Percentiles rank a stretch among this genome's conserved stretches.
Conservation (phyloP, 2,888 invertebrate species). For the Auanema sp. region DNA sequence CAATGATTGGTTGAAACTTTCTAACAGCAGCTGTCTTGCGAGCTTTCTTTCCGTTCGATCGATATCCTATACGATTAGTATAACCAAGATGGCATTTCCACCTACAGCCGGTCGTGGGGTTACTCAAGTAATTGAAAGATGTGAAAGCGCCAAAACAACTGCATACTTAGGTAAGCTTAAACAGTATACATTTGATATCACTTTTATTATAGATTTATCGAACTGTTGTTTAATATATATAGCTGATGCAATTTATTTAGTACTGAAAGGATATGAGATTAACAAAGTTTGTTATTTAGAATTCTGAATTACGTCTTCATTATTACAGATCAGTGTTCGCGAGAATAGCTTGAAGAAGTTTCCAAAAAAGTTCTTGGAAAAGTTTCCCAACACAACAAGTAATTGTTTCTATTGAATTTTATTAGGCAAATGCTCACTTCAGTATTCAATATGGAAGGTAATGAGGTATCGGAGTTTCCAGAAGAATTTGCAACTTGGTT, state of each 20-base stretch:
- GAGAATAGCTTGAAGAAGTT: slow-evolving; percentile 55
- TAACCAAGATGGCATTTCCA: slow-evolving; percentile 7
- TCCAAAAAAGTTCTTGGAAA: slow-evolving; percentile 51
- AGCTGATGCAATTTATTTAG: slow-evolving; percentile 58
- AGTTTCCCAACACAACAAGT: slow-evolving; percentile 52
- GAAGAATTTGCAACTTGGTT: slow-evolving; percentile 47
- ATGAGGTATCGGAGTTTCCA: slow-evolving; percentile 48
- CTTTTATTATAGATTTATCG: slow-evolving; percentile 48
- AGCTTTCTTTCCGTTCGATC: no score
- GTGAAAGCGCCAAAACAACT: slow-evolving; percentile 53
- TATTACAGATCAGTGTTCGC: slow-evolving; percentile 31
- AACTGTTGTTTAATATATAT: slow-evolving; percentile 56
- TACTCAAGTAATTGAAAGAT: slow-evolving; percentile 56
- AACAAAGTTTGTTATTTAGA: slow-evolving; percentile 23
- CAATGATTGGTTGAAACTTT: no score
- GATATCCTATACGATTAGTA: no score
- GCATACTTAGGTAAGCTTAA: slow-evolving; percentile 48
- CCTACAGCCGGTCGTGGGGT: slow-evolving; percentile 54
- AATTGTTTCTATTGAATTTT: background rate
- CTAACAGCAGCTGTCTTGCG: no score
- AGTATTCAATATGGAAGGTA: slow-evolving; percentile 55
- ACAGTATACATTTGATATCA: background rate
- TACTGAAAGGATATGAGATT: slow-evolving; percentile 47
- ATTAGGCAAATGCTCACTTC: slow-evolving; percentile 2
- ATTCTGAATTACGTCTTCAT: no score